A percentile compares a stretch with the other conserved stretches of the same genome.
These are phyloP conservation scores for Orthonyx spaldingii DNA, from an alignment of 2,113 vertebrate species.

Conservation along the genomic window DNA sequence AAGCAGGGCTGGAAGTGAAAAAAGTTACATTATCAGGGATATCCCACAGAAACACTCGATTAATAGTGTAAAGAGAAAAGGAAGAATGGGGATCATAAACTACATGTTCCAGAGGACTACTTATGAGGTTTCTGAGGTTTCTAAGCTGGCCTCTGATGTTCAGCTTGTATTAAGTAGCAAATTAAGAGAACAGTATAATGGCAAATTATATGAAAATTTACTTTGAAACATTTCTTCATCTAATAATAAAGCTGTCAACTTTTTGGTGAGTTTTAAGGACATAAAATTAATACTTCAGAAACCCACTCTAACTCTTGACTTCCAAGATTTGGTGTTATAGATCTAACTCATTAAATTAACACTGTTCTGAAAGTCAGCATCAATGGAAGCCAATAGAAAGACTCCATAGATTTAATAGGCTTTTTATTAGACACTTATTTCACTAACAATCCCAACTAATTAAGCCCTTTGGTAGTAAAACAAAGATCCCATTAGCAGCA, in stretches of 20 bases:
- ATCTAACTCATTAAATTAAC: neutral
- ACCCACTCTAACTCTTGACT: neutral
- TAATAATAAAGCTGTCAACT: neutral
- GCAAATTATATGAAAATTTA: slow-evolving; percentile 53
- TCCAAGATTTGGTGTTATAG: neutral
- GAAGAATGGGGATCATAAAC: slow-evolving; percentile 54
- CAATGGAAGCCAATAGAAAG: neutral
- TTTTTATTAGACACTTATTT: neutral
- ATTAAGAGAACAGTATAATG: slow-evolving; percentile 58
- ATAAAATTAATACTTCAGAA: neutral
- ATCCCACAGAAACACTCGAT: slow-evolving; percentile 53
- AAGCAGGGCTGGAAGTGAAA: neutral
- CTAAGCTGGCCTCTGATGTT: slow-evolving; percentile 54
- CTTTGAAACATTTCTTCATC: neutral
- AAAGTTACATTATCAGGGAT: slow-evolving; percentile 65
- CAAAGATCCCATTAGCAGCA: neutral
- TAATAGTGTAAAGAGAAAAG: slow-evolving; percentile 63
- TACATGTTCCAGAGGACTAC: slow-evolving; percentile 53
- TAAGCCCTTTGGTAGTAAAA: slow-evolving; percentile 42
- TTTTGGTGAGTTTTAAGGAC: neutral
- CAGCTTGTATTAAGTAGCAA: slow-evolving; percentile 64
- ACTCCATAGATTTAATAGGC: neutral
- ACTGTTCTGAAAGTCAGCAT: neutral
- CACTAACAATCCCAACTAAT: slow-evolving; percentile 46
- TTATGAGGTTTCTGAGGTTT: slow-evolving; percentile 55